Base-by-base conservation (phyloP, 2,113 vertebrate genomes). In the Peromyscus leucopus region DNA sequence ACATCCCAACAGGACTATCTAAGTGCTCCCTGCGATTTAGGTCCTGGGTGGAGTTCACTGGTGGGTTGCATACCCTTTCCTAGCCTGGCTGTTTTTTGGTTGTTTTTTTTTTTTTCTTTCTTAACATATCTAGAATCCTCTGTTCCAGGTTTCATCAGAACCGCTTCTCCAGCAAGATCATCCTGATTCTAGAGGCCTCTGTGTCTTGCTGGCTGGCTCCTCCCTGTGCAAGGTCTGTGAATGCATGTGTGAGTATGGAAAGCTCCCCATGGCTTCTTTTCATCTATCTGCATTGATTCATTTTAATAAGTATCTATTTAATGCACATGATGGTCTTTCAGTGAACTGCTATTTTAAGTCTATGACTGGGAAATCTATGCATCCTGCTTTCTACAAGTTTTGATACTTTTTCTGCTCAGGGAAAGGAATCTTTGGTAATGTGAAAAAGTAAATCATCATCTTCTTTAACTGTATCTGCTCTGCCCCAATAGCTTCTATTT, bases 401-500 rank as follows among this genome's bases (percentile, higher is more conserved):
- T 22, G 22, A 71, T 86, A 42, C 19, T 84, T 96, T 61, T 93
- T 95, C 72, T 89, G 46, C 46, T 85, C 33, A 55, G 28, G 5
- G 31, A 55, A 97, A 92, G 48, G 17, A 86, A 89, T 39, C 69
- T 92, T 36, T 94, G 79, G 33, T 82, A 69, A 26, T 7, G 21
- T 36, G 63, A 89, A 92, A 95, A 33, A 72, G 42, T 51, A 59
- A 59, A 42, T 5, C 31, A 55, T 72, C 87, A 7, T 83, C 33
- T 87, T 92, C 83, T 59, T 79, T 7, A 90, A 61, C 39, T 83
- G 95, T 74, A 71, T 17, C 39, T 87, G 61, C 80, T 90, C 31
- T 93, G n/a, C 36, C 26, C 46, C 39, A 90, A 17, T 82, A 79
- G 89, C 48, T 90, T 5, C 46, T 96, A 79, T 85, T 93, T 96